Evolutionary conservation across 2,113 vertebrate species (phyloP), one percentile per base, ranked within the genome.

Genomic region (Dermatemys mawii): DNA sequence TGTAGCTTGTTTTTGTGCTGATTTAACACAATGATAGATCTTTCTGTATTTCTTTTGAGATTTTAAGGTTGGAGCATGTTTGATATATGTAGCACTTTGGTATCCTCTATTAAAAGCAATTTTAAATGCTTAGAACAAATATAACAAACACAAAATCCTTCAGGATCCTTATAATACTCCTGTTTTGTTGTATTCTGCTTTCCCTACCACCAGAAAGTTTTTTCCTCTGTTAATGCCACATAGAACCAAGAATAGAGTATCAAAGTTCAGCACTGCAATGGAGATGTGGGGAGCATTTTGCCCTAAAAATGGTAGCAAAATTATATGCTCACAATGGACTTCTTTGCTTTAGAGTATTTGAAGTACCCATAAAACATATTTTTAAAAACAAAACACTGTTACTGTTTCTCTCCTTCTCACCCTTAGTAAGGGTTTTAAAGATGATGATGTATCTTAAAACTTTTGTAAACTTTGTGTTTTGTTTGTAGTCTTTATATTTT

Each of bases 401-500:
- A 55, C 44, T 24, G n/a, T 81, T 26, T 83, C 90, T 27, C 80
- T 55, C 48, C 41, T 88, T n/a, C 80, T 78, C 48, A 85, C 5
- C 73, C 57, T 67, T 55, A 83, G 44, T 38, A 63, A 50, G 93
- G 3, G 82, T 10, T 2, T 88, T 90, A 90, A 95, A 96, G 54
- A 22, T 55, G 38, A 88, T 76, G 87, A 84, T 91, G 84, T 83
- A 7, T 96, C 91, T 96, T 85, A 90, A 89, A 57, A 92, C 85
- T 93, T 97, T 97, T 96, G 80, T 97, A 96, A 96, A 93, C 81
- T 95, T 88, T 93, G 87, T 88, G 46, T 88, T 96, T 95, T 93
- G 83, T 97, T 97, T 97, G 95, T 97, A 97, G 81, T 87, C 51
- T 97, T 93, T 97, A 93, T 97, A 95, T 96, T 98, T 98, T 90